Evolutionary conservation across 2,113 vertebrate genomes (phyloP), one percentile per base, ranked within the genome.

Genomic region (Percina caprodes): DNA sequence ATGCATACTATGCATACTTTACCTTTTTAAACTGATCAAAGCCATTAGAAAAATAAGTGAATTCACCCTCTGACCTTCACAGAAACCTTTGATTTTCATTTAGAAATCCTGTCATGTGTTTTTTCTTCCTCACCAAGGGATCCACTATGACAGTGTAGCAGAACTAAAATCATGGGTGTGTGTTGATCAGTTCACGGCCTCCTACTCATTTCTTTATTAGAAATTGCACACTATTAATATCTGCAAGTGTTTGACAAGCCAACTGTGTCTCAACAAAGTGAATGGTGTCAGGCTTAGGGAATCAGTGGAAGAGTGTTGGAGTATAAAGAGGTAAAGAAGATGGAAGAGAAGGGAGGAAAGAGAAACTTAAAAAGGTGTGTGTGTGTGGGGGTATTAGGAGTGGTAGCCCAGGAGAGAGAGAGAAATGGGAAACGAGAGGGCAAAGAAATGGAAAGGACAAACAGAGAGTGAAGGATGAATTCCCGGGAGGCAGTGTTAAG

Each of bases 201-300:
- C 91, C 82, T 63, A 72, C 87, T 84, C 58, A 74, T 70, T 75
- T 87, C 70, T 79, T 88, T 84, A 89, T 89, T 87, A 62, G 71
- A 89, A 86, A 91, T 86, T 81, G 84, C 87, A 90, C 87, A 84
- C 85, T 90, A 92, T 86, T 92, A 93, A 92, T 85, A 82, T 85
- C 68, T 88, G 77, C 35, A 72, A 83, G 83, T 67, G 83, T 80
- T 89, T 84, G 78, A 88, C 69, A 80, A 82, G 67, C 58, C 82
- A 76, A 60, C 61, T 85, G 79, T 65, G 66, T 85, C 78, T 74
- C 65, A 76, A 77, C 80, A 88, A 87, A 80, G 66, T 78, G 60
- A 72, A 80, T 59, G 59, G 33, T 18, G 18, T 48, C 23, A 23
- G 74, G 52, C 42, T 61, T 15, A 51, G 75, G 70, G 69, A 76